phyloP scores from a whole-genome alignment of 2,797 vertebrate species.

The Scomberomorus guttatus region DNA sequence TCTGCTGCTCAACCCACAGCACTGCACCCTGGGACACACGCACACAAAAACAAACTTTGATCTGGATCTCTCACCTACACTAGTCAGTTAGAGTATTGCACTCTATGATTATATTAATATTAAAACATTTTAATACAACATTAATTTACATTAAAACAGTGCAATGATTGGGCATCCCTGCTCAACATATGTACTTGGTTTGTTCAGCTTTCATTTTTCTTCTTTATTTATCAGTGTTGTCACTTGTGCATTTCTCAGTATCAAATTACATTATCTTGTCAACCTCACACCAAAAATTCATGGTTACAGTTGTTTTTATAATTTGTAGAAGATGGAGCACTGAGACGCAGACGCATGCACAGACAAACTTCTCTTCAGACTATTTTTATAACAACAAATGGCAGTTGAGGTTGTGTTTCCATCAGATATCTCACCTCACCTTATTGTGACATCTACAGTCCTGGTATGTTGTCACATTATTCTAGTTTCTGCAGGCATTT shows the following conservation, averaged over 20 bases:
- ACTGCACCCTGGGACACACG: neutral
- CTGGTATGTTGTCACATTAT: neutral
- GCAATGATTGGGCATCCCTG: neutral
- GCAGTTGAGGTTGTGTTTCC: neutral
- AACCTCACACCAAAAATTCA: neutral
- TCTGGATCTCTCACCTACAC: neutral
- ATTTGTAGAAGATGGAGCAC: neutral
- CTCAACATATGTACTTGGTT: neutral
- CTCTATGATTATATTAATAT: neutral
- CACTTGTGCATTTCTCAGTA: neutral
- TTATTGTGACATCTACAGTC: neutral
- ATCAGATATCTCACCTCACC: neutral
- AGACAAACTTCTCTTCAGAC: neutral
- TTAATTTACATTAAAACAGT: neutral
- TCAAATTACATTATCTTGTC: neutral
- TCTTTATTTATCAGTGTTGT: neutral
- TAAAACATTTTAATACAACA: conserved; percentile 4
- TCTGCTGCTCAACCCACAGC: neutral
- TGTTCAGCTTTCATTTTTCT: neutral
- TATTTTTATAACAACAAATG: neutral
- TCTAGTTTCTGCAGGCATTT: conserved; percentile 1
- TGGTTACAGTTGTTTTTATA: neutral
- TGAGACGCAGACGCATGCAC: neutral
- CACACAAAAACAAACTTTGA: neutral
- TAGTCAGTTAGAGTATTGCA: neutral